These are phyloP conservation scores for Coturnix japonica DNA, from an alignment of 2,113 vertebrate genomes.

Conservation along the genomic window DNA sequence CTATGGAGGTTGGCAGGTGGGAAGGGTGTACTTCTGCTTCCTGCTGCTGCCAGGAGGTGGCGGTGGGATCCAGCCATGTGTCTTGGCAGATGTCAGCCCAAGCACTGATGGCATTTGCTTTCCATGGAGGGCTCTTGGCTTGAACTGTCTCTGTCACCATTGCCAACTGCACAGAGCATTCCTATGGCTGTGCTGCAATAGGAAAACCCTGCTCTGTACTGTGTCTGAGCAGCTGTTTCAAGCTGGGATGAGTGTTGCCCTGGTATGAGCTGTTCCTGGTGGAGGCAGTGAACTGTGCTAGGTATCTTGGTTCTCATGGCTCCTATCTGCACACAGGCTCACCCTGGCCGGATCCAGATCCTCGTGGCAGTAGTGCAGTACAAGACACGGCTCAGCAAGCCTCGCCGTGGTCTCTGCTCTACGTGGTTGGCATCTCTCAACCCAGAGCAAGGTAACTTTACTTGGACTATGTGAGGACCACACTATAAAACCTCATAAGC, in stretches of 20 bases:
- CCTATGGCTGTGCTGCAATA: neutral
- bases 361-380: conserved; percentile 92
- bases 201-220: neutral
- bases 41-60: conserved; percentile 36
- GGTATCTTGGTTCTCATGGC: neutral
- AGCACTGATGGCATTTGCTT: fast-evolving
- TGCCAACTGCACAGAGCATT: neutral
- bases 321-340: conserved; percentile 72
- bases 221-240: neutral
- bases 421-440: conserved; percentile 90
- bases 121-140: neutral
- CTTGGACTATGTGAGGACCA: neutral
- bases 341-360: conserved; percentile 86
- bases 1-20: fast-evolving
- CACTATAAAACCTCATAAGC: neutral
- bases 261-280: neutral
- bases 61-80: neutral
- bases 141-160: fast-evolving
- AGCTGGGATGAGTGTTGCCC: fast-evolving
- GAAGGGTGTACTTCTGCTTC: neutral
- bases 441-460: conserved; percentile 79
- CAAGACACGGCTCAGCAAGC: conserved; percentile 84
- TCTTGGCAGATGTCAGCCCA: fast-evolving
- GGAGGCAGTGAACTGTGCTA: neutral
- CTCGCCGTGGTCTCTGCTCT: conserved; percentile 91